Base-by-base conservation (phyloP, 2,888 invertebrate genomes). In the Torymus texanus region DNA sequence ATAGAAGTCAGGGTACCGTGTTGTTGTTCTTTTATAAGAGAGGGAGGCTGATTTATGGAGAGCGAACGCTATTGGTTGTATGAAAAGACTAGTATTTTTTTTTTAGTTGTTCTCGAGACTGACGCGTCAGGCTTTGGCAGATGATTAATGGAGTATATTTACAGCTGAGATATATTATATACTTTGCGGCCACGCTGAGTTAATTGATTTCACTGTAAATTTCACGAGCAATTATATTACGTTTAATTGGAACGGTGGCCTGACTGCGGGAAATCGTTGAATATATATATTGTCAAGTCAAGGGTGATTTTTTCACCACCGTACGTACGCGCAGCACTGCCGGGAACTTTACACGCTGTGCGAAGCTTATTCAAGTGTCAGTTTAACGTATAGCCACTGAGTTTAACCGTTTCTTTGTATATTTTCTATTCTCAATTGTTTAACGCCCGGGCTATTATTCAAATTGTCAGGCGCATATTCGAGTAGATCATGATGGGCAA, bases 291-390 rank as follows among this genome's bases (percentile, higher is more conserved):
- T 63, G 55, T 53, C 18, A 50, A 50, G 56, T 58, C 50, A 51
- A 65, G 24, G 11, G 14, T 8, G 16, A 68, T 55, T 62, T 65
- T 55, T 18, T 14, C 18, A 12, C 21, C 21, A 21, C 21, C 5
- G 2, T n/a, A 11, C n/a, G 58, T 41, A 3, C 61, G 16, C n/a
- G 41, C 21, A n/a, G 21, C 21, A 21, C n/a, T 29, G 41, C 8
- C 41, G 8, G 41, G 41, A 41, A 50, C 53, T 50, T 70, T 63
- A 72, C 41, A 41, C n/a, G 58, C 55, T 14, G 2, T 53, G 16
- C n/a, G 41, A 41, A 50, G 59, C 56, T 70, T 63, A 78, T 66
- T 78, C 72, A 78, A 66, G 59, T 61, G 72, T 66, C 72, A 78
- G 53, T 66, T 58, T 56, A 65, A 71, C 29, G 66, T 72, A 61